These are phyloP conservation scores for Narcine bancroftii DNA, from an alignment of 2,113 vertebrate species.

Conservation along the genomic window DNA sequence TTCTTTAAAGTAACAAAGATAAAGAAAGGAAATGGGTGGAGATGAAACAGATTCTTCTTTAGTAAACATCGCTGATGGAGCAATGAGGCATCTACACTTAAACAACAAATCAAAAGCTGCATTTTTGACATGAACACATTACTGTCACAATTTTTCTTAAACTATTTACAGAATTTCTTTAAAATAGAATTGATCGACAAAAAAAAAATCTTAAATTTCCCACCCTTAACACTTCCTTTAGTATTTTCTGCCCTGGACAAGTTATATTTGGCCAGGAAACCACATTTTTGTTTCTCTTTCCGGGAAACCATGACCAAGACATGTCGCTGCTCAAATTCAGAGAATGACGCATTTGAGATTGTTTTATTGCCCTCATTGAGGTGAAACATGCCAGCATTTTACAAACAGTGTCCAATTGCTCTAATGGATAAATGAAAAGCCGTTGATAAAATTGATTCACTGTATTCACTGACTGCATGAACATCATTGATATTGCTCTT, in stretches of 20 bases:
- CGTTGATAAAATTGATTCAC: background rate
- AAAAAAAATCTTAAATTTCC: background rate
- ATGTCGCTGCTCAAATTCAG: background rate
- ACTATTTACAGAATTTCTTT: background rate
- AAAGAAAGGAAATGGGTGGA: background rate
- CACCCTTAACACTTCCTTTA: background rate
- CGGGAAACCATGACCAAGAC: slow-evolving; percentile 8
- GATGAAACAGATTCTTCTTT: background rate
- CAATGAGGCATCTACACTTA: too few relatives aligned
- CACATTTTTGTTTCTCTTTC: background rate
- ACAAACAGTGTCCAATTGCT: background rate
- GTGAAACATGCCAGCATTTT: background rate
- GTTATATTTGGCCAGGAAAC: slow-evolving; percentile 22
- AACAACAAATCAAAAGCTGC: too few relatives aligned
- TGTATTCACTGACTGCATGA: background rate
- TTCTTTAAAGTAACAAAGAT: background rate
- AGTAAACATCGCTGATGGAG: slow-evolving; percentile 4
- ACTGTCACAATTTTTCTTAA: too few relatives aligned
- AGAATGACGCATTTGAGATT: background rate
- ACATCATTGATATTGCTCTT: background rate
- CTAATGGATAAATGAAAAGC: background rate
- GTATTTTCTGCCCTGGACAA: background rate
- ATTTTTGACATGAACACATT: too few relatives aligned
- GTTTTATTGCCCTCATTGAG: background rate
- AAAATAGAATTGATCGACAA: background rate